Percentiles rank a stretch among this genome's conserved stretches.
These are phyloP conservation scores for Lepus americanus DNA, from an alignment of 2,113 vertebrate genomes.

Conservation along the genomic window DNA sequence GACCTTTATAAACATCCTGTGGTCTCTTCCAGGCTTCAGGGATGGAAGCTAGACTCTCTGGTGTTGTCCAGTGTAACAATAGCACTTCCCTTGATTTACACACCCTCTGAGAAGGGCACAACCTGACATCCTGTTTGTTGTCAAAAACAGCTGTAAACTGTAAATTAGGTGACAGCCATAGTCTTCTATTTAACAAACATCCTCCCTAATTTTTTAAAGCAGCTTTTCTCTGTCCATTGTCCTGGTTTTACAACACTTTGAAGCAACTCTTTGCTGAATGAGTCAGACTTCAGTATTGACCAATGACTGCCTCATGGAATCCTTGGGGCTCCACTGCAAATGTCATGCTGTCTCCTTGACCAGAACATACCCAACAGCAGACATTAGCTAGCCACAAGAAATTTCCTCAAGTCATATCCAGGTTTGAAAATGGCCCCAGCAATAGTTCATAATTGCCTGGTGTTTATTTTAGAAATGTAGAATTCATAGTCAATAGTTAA, in stretches of 20 bases:
- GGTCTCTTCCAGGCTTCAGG: background rate
- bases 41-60: background rate
- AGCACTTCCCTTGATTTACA: constrained; percentile 14
- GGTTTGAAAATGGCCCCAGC: background rate
- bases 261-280: background rate
- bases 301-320: background rate
- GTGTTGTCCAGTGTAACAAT: background rate
- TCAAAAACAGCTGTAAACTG: constrained; percentile 34
- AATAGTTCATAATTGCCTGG: background rate
- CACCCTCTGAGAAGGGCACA: background rate
- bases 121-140: constrained; percentile 39
- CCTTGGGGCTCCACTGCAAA: background rate
- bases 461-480: constrained; percentile 30
- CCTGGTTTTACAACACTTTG: constrained; percentile 33
- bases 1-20: background rate
- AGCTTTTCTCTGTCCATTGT: constrained; percentile 42
- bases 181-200: constrained; percentile 32
- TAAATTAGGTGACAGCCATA: constrained; percentile 11
- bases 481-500: background rate
- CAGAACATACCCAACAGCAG: background rate
- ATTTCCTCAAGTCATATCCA: background rate
- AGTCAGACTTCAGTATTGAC: background rate
- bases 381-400: background rate
- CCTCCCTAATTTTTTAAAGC: background rate
- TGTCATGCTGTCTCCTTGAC: background rate